phyloP scores from a whole-genome alignment of 2,113 vertebrate genomes.

The Gorsachius goisagi region DNA sequence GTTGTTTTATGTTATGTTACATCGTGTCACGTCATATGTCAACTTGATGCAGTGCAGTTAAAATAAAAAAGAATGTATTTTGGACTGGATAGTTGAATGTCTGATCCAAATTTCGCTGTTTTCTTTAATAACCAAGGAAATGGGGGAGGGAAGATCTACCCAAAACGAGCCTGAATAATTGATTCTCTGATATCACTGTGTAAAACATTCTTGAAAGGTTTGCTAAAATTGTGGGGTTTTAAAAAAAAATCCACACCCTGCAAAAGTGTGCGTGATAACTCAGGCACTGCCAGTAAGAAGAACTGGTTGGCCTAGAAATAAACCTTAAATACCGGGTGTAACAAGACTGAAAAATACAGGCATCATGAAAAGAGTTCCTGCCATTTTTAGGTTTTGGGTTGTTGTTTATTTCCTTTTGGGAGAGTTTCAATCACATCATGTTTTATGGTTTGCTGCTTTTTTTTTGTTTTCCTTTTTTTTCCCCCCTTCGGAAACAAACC shows the following conservation, averaged over 20 bases:
- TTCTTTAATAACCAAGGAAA: conserved; percentile 50
- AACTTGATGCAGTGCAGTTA: conserved; percentile 18
- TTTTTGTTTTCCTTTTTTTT: background rate
- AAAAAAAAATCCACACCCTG: background rate
- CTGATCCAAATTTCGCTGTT: background rate
- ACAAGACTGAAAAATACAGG: background rate
- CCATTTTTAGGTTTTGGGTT: background rate
- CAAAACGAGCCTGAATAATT: background rate
- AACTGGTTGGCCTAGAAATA: conserved; percentile 7
- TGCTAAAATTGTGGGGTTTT: background rate
- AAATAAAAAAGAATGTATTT: conserved; percentile 41
- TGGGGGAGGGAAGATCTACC: background rate
- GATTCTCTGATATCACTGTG: background rate
- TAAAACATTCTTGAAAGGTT: background rate
- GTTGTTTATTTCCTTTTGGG: background rate
- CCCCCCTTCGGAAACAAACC: background rate
- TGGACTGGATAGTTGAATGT: conserved; percentile 23
- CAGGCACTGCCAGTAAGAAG: background rate
- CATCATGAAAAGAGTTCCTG: conserved; percentile 7
- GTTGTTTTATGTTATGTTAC: conserved; percentile 27
- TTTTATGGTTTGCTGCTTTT: background rate
- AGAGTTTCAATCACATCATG: background rate
- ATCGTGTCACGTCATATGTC: conserved; percentile 25
- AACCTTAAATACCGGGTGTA: conserved; percentile 2
- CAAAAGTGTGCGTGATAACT: background rate